Base-by-base conservation (phyloP, 2,113 vertebrate species). In the Pluvialis apricaria region DNA sequence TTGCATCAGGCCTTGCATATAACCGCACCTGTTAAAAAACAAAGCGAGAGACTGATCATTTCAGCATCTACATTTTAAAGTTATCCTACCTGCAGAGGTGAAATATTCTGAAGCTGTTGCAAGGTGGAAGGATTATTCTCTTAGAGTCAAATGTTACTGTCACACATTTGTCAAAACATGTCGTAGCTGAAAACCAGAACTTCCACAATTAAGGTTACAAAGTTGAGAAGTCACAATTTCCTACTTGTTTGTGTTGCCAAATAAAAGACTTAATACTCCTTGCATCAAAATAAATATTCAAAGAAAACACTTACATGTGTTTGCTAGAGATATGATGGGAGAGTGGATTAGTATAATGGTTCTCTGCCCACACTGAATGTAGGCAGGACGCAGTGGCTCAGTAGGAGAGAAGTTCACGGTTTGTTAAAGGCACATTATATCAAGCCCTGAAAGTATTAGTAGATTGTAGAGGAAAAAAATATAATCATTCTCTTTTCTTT, bases 1-100 rank as follows among this genome's bases (percentile, higher is more conserved):
- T 99, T 93, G 99, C 99, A 85, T 99, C 99, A 0, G 99, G 99
- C 86, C 99, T 98, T 64, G 99, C 99, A 78, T 99, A 99, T 71
- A 99, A 98, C 42, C 99, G 99, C 55, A 99, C 98, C 99, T 99
- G 95, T 94, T 95, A 95, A 89, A 95, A 97, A 97, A 97, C 42
- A 97, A 94, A 92, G 69, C 5, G 11, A 70, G 80, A 55, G 66
- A 77, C 75, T 68, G 60, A 80, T 96, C 80, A 96, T 89, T 92
- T 97, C 94, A 96, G 88, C 68, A 86, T 94, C 93, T 84, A 49
- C 84, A 14, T 80, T 88, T 82, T 72, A 60, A 26, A 90, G n/a
- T 65, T 79, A 82, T 70, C 52, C 80, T 86, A 84, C 29, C 26
- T 79, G 47, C 44, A 92, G 69, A 96, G 40, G n/a, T 75, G 51